Base-by-base conservation (phyloP, 2,888 invertebrate species). In the Diplolepis rosae region DNA sequence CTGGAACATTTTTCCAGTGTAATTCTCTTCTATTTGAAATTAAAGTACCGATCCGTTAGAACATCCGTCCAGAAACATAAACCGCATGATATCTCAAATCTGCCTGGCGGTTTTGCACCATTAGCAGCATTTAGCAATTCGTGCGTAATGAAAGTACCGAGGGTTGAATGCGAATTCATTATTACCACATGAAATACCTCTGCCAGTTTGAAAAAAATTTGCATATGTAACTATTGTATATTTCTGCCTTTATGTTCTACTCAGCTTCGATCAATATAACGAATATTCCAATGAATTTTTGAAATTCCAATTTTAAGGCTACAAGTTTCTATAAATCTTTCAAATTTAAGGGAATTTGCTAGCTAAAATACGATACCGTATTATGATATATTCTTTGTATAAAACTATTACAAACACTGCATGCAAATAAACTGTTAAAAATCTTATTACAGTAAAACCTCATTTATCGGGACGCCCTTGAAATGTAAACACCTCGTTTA, bases 101-200 rank as follows among this genome's bases (percentile, higher is more conserved):
- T 61, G 61, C 39, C 61, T 52, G 51, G 28, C 13, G 39, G 65
- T 65, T 65, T 65, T 51, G 65, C 69, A 30, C 65, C 69, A 69
- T 69, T 65, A 69, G 24, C 65, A 51, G 65, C 52, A 65, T 69
- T 61, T 65, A 65, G 28, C 69, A 69, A 50, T 56, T 66, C 65
- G 52, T 50, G 65, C 30, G 65, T 45, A 65, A 28, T 65, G 65
- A 61, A 61, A 61, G 35, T 61, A 61, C 32, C 35, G 35, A 35
- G 13, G 35, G 35, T 35, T 61, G 61, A 61, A 22, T 61, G 61
- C n/a, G 61, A 22, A 39, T 61, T 35, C 24, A n/a, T 39, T 61
- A 15, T 61, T 39, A 61, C 32, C 24, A 24, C 27, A n/a, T 4
- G 35, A 42, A 61, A 27, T 27, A 61, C 24, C 61, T 4, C 13